phyloP scores from a whole-genome alignment of 2,888 invertebrate genomes.

The Zygaena filipendulae region DNA sequence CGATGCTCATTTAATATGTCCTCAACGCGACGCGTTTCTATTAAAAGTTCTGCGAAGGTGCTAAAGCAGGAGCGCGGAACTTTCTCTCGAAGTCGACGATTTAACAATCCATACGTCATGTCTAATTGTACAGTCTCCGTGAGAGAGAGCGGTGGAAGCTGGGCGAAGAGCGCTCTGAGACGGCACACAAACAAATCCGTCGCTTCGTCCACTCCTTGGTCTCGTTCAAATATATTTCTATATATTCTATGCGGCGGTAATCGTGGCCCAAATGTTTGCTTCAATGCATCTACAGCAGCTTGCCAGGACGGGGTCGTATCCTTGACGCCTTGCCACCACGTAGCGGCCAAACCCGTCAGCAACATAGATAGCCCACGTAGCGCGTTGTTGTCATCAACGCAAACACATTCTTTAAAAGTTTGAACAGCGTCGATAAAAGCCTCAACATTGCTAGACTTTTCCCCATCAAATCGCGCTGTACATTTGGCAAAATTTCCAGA shows the following conservation, averaged over 20 bases:
- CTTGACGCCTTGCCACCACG: slow-evolving; percentile 16
- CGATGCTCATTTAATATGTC: too few species aligned
- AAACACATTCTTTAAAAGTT: slow-evolving; percentile 14
- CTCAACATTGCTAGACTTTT: slow-evolving; percentile 2
- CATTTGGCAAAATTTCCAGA: slow-evolving; percentile 11
- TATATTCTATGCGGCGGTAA: slow-evolving; percentile 12
- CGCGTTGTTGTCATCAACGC: slow-evolving; percentile 14
- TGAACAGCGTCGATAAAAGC: slow-evolving; percentile 15
- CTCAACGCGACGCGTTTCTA: too few species aligned
- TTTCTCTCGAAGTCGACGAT: slow-evolving; percentile 12
- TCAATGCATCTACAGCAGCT: slow-evolving; percentile 4
- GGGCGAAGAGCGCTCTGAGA: too few species aligned
- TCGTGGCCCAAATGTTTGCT: slow-evolving; percentile 10
- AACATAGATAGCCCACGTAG: slow-evolving; percentile 14
- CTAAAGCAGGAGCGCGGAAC: slow-evolving; percentile 7
- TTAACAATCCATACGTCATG: slow-evolving; percentile 15
- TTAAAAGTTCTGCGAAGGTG: slow-evolving; percentile 12
- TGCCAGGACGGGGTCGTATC: slow-evolving; percentile 3
- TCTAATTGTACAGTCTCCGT: slow-evolving; percentile 14
- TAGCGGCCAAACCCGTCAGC: slow-evolving; percentile 16
- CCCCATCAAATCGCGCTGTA: slow-evolving; percentile 14
- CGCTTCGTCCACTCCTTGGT: too few species aligned
- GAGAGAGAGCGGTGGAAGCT: too few species aligned
- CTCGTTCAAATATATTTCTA: too few species aligned
- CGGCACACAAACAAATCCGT: too few species aligned